Evolutionary conservation across 1,140 invertebrate genomes (phyloP), one percentile per base, ranked within the genome.

Genomic region (Aphaenogaster rudis): DNA sequence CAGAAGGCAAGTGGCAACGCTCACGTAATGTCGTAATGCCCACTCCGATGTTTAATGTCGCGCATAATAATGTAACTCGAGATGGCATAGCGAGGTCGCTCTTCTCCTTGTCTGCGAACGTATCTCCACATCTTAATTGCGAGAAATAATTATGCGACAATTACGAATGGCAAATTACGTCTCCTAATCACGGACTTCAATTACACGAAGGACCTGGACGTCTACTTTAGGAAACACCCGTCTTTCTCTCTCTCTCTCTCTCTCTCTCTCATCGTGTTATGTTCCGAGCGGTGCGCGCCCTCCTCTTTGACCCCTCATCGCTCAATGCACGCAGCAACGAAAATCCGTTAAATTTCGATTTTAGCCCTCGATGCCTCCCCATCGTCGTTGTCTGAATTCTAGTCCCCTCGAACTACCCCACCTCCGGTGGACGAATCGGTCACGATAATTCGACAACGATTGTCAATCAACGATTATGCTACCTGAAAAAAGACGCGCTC

Each of bases 391-490:
- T 6, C 28, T 28, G 42, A 54, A 72, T 74, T 82, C 52, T 36
- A 15, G 28, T 13, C 7, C 52, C 21, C 39, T 3, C 42, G 54
- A 36, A 33, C 28, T 13, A 28, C 13, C 3, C 28, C 57, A 48
- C 28, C 52, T 33, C n/a, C 52, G 48, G 52, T 39, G 36, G n/a
- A 81, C 45, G 59, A 59, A n/a, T 39, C 42, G 42, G 13, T 61
- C 80, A 61, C 28, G 69, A 84, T 84, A 84, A 84, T 76, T 84
- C 80, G 69, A 84, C 69, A 84, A 84, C 80, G 69, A 84, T 33
- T 84, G 69, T 74, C 67, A 74, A 84, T 61, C 69, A 74, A 36
- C 17, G 42, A 63, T 84, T 63, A 63, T 71, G 80, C 80, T 82
- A 82, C 42, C 67, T 74, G 50, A 74, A 84, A 74, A 81, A 74